Base-by-base conservation (phyloP, 2,113 vertebrate species). In the Clarias gariepinus region DNA sequence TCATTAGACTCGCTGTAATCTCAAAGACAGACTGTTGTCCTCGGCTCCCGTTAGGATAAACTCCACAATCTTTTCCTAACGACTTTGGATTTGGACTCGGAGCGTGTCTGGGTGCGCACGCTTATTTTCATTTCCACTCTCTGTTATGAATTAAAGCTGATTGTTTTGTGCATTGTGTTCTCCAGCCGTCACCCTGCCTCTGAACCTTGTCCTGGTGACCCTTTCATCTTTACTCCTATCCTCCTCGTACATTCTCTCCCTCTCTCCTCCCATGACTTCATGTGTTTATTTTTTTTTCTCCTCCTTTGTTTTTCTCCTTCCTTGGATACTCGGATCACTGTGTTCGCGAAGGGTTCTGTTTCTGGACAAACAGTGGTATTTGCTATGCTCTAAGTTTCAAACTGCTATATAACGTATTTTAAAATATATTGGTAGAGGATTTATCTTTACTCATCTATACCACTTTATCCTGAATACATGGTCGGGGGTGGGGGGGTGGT, bases 11-110 rank as follows among this genome's bases (percentile, higher is more conserved):
- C 8, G 21, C 82, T 63, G 73, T 69, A 60, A 84, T 47, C 47
- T 47, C 47, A 47, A 79, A 80, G 79, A 18, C 86, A 86, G 58
- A 83, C 76, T 60, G 80, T 74, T 87, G 25, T 77, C 28, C 74
- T 91, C 77, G 85, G 41, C 71, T 63, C 83, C 91, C 90, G 91
- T 90, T 88, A 89, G 84, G 83, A 85, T 77, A 90, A 92, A 93
- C 12, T 23, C 36, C 71, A 47, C 19, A 25, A 74, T 93, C 89
- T 91, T 78, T 77, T 58, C 91, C 88, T 88, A 77, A 83, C 90
- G 92, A 92, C 86, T 91, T 47, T 47, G 47, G 92, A 93, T 93
- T 92, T 92, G 89, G 81, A 53, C 89, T 88, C 74, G 73, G 8
- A 21, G 30, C 47, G 23, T 19, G 11, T n/a, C 64, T 57, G 83